Evolutionary conservation across 2,888 invertebrate species (phyloP).

Genomic region (Pachydiplax longipennis): DNA sequence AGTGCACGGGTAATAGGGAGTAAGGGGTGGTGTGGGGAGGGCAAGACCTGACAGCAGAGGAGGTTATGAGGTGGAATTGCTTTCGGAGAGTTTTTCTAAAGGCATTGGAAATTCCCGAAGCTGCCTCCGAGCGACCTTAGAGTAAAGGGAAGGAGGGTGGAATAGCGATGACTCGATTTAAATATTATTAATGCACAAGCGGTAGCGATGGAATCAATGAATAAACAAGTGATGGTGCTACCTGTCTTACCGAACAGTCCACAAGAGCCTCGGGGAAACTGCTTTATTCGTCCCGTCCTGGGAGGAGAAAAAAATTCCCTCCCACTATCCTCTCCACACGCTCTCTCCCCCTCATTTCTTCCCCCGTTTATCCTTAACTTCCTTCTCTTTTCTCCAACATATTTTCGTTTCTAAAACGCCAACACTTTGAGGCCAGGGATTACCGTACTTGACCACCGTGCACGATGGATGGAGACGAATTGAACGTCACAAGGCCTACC

Average conservation of each 20-base stretch:
- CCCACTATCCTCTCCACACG: not conserved
- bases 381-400: too few relatives aligned
- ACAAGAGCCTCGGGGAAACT: constrained; percentile 10
- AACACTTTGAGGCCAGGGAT: not conserved
- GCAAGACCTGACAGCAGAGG: not conserved
- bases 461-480: not conserved
- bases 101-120: constrained; percentile 20
- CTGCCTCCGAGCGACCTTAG: not conserved
- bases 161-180: constrained; percentile 40
- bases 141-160: not conserved
- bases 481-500: not conserved
- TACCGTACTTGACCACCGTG: not conserved
- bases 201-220: constrained; percentile 45
- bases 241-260: constrained; percentile 42
- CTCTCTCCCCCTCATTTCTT: not conserved
- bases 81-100: not conserved
- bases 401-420: not conserved
- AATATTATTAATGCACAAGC: constrained; percentile 42
- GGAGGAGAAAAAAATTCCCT: not conserved
- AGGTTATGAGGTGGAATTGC: not conserved
- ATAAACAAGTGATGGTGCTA: constrained; percentile 41
- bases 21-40: not conserved
- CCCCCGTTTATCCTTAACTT: not conserved
- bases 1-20: not conserved
- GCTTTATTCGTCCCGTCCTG: not conserved